A percentile compares a stretch with the other conserved stretches of the same genome.
Conservation (phyloP, 2,113 vertebrate genomes). For the Strix aluco region DNA sequence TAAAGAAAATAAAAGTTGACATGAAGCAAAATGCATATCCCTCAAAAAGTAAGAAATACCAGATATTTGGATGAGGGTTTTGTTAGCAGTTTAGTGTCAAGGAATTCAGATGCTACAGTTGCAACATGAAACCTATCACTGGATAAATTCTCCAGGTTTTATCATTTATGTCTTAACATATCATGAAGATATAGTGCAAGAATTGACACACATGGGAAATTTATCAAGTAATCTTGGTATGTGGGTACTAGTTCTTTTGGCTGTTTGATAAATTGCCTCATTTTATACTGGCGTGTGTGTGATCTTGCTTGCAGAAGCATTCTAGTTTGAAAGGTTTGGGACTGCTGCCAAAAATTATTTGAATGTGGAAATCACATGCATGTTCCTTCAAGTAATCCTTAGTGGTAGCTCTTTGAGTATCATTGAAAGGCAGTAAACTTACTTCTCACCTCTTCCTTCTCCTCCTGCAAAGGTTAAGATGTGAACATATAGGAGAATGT, state of each 20-base stretch:
- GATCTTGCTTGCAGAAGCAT: neutral
- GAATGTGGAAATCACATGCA: neutral
- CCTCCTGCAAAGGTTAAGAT: neutral
- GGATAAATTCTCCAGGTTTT: neutral
- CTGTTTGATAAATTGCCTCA: neutral
- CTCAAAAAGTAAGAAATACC: neutral
- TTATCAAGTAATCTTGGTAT: neutral
- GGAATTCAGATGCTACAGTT: neutral
- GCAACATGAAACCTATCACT: neutral
- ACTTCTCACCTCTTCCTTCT: neutral
- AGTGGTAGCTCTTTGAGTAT: neutral
- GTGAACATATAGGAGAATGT: fast-evolving
- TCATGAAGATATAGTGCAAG: neutral
- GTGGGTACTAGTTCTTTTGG: neutral
- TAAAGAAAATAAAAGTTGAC: neutral
- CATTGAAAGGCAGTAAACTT: neutral
- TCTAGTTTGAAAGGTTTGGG: neutral
- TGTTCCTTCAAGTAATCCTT: neutral
- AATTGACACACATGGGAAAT: neutral
- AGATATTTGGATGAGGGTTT: neutral
- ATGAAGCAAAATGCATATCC: neutral
- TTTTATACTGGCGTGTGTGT: neutral
- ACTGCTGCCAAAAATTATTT: neutral
- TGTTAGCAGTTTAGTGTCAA: neutral
- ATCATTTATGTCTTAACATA: neutral